Conservation (phyloP, 2,113 vertebrate genomes). For the Spea bombifrons region DNA sequence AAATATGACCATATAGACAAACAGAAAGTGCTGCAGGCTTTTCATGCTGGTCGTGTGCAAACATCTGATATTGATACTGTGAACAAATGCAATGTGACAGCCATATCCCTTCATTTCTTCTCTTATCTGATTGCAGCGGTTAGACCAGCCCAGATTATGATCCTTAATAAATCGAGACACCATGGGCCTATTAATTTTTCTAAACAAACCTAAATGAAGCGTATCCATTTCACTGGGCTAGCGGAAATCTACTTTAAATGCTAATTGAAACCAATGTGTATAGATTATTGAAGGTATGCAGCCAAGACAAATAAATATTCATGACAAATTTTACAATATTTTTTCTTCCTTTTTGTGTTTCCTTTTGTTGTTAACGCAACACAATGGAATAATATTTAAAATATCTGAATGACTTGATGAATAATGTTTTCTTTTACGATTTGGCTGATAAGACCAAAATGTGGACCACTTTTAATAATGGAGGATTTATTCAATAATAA, state of each 20-base stretch:
- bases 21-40: background rate
- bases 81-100: slow-evolving; percentile 37
- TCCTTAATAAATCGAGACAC: slow-evolving; percentile 32
- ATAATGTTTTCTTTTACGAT: no score
- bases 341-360: slow-evolving; percentile 1
- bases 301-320: slow-evolving; percentile 19
- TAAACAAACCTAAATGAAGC: slow-evolving; percentile 41
- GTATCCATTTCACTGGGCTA: slow-evolving; percentile 36
- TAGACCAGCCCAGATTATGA: slow-evolving; percentile 32
- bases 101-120: slow-evolving; percentile 23
- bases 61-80: slow-evolving; percentile 40
- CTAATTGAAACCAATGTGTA: slow-evolving; percentile 37
- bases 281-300: slow-evolving; percentile 31
- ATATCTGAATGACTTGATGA: no score
- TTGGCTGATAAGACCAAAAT: no score
- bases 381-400: no score
- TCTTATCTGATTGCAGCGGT: slow-evolving; percentile 39
- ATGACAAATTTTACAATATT: slow-evolving; percentile 1
- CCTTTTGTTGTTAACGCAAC: background rate
- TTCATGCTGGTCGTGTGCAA: slow-evolving; percentile 9
- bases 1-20: background rate
- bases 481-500: no score
- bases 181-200: slow-evolving; percentile 38
- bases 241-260: slow-evolving; percentile 34
- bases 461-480: no score